A percentile compares a stretch with the other conserved stretches of the same genome.
These are phyloP conservation scores for Axea sp. DNA, from an alignment of 2,888 invertebrate species.

Conservation along the genomic window DNA sequence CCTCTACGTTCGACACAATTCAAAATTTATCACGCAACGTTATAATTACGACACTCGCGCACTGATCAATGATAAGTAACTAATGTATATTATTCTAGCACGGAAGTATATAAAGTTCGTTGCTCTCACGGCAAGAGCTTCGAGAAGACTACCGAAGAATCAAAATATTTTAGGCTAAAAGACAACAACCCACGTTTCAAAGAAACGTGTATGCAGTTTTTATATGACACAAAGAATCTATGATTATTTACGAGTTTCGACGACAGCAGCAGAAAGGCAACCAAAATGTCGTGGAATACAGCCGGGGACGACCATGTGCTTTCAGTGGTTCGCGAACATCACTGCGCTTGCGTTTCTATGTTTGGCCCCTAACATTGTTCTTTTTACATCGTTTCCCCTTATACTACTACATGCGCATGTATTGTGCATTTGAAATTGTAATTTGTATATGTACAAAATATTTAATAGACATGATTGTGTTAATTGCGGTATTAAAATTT, in stretches of 20 bases:
- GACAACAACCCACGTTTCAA: conserved; percentile 11
- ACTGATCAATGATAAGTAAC: no score
- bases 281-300: conserved; percentile 65
- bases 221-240: conserved; percentile 24
- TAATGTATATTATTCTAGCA: no score
- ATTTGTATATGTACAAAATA: background rate
- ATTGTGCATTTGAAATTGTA: conserved; percentile 26
- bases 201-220: conserved; percentile 26
- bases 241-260: conserved; percentile 44
- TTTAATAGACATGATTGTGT: conserved; percentile 59
- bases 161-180: conserved; percentile 11
- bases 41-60: conserved; percentile 31
- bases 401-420: conserved; percentile 45
- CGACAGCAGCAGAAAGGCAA: conserved; percentile 40
- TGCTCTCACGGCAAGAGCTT: no score
- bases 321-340: conserved; percentile 72
- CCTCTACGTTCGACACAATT: background rate
- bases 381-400: conserved; percentile 66
- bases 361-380: conserved; percentile 71
- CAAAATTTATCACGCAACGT: conserved; percentile 13
- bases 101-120: no score
- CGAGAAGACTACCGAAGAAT: no score
- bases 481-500: conserved; percentile 12
- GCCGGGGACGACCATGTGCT: conserved; percentile 75
- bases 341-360: conserved; percentile 77